These are phyloP conservation scores for Notolepis coatsorum DNA, from an alignment of 2,797 vertebrate genomes.

Conservation along the genomic window DNA sequence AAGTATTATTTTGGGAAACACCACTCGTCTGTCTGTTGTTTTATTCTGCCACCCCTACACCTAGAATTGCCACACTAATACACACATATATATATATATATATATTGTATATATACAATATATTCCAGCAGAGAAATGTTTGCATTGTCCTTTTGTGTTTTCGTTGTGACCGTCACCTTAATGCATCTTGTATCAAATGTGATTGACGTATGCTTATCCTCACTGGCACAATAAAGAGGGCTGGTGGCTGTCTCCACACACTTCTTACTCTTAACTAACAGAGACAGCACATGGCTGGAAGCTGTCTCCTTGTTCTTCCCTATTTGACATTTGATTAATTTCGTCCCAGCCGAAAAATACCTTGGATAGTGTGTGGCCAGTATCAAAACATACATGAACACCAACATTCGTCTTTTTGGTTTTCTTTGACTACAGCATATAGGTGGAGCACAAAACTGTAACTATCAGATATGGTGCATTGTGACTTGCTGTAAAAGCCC, in stretches of 20 bases:
- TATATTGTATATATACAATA: too few species aligned
- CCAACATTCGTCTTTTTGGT: background rate
- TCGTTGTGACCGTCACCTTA: slow-evolving; percentile 57
- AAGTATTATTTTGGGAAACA: too few species aligned
- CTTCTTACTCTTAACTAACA: slow-evolving; percentile 79
- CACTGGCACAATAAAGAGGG: slow-evolving; percentile 71
- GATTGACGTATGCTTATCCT: slow-evolving; percentile 74
- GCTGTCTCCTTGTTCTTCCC: slow-evolving; percentile 69
- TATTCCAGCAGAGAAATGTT: slow-evolving; percentile 2
- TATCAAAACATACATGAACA: background rate
- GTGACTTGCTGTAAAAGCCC: background rate
- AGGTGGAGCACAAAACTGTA: background rate
- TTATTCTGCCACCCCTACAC: too few species aligned
- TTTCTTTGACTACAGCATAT: background rate
- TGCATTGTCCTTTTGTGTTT: slow-evolving; percentile 52
- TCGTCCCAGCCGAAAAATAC: slow-evolving; percentile 46
- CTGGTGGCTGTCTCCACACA: slow-evolving; percentile 70
- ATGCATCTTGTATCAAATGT: slow-evolving; percentile 64
- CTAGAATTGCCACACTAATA: too few species aligned
- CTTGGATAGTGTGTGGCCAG: slow-evolving; percentile 38
- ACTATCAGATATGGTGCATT: background rate
- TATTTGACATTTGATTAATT: slow-evolving; percentile 75
- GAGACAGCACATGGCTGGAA: slow-evolving; percentile 76
- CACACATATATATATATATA: too few species aligned
- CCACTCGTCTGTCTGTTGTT: too few species aligned